A percentile compares a stretch with the other conserved stretches of the same genome.
These are phyloP conservation scores for Yasuhikotakia modesta DNA, from an alignment of 2,797 vertebrate species.

Conservation along the genomic window DNA sequence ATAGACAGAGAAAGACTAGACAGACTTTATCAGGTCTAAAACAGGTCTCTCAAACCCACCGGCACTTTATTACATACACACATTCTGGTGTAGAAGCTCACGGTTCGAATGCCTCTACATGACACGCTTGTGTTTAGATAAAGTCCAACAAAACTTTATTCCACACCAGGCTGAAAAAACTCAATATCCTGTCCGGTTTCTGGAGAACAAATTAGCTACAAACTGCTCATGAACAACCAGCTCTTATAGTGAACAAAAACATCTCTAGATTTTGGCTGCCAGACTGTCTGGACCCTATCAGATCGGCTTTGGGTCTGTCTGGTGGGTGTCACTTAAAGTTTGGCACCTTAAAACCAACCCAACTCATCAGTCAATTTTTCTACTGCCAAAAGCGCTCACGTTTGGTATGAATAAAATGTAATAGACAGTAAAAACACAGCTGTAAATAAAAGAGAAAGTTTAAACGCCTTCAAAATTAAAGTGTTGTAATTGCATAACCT, in stretches of 20 bases:
- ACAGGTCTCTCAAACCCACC: too few relatives aligned
- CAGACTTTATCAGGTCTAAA: neutral
- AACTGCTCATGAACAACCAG: conserved; percentile 66
- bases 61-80: too few relatives aligned
- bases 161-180: conserved; percentile 62
- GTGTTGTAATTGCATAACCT: too few relatives aligned
- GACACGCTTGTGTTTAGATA: neutral
- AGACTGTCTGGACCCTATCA: conserved; percentile 62
- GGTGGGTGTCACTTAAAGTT: conserved; percentile 16
- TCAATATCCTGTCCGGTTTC: conserved; percentile 61
- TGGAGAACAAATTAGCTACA: conserved; percentile 66
- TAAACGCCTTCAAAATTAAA: too few relatives aligned
- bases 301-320: conserved; percentile 37
- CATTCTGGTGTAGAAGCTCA: too few relatives aligned
- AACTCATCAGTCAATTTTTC: conserved; percentile 16
- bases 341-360: conserved; percentile 22
- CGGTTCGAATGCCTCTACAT: neutral
- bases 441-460: neutral
- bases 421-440: too few relatives aligned
- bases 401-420: neutral
- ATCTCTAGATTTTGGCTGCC: conserved; percentile 68
- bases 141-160: neutral
- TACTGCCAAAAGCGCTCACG: neutral
- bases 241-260: conserved; percentile 64
- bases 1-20: neutral